Conservation (phyloP, 1,140 invertebrate species). For the Drosophila sturtevanti region DNA sequence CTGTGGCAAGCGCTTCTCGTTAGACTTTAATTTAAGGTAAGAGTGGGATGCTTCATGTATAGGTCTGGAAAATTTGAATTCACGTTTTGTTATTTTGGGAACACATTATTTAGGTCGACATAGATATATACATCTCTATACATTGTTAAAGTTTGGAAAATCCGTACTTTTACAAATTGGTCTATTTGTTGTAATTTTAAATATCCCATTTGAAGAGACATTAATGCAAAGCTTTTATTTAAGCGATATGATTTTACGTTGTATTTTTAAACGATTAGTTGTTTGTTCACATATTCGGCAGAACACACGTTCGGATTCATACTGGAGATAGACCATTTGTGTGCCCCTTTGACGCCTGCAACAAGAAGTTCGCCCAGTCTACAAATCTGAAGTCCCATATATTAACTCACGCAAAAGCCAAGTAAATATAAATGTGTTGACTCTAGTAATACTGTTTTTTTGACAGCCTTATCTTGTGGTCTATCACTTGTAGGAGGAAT, state of each 20-base stretch:
- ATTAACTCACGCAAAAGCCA: slow-evolving; percentile 98
- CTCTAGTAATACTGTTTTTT: neutral
- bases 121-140: no score
- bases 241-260: no score
- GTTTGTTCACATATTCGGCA: slow-evolving; percentile 64
- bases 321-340: slow-evolving; percentile 98
- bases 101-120: no score
- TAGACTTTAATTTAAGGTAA: slow-evolving; percentile 95
- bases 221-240: no score
- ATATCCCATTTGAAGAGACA: no score
- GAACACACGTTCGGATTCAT: slow-evolving; percentile 99
- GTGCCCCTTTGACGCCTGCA: slow-evolving; percentile 99
- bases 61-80: no score
- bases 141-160: no score
- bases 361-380: slow-evolving; percentile 99
- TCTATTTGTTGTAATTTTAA: no score
- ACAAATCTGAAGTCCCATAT: slow-evolving; percentile 99
- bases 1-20: slow-evolving; percentile 98
- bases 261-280: neutral
- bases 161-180: no score
- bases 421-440: slow-evolving; percentile 85
- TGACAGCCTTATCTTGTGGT: neutral
- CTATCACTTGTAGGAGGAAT: slow-evolving; percentile 55
- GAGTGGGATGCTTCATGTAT: no score
- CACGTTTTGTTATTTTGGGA: no score